These are phyloP conservation scores for Loriculus beryllinus DNA, from an alignment of 2,797 vertebrate species.

Conservation along the genomic window DNA sequence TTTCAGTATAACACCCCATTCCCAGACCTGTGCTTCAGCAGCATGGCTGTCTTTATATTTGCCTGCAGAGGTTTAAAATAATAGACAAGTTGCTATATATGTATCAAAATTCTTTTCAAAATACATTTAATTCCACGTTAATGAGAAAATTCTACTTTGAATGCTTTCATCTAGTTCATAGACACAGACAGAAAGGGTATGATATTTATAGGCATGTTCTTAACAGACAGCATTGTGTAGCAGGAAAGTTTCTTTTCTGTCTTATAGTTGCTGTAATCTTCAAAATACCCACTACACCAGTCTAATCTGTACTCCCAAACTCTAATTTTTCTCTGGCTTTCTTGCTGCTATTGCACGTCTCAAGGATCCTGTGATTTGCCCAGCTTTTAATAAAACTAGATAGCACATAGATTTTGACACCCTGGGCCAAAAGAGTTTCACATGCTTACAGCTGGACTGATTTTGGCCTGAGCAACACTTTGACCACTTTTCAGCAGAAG, in stretches of 20 bases:
- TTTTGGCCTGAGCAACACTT: slow-evolving; percentile 2
- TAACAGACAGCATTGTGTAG: background rate
- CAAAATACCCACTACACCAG: background rate
- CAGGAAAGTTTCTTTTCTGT: background rate
- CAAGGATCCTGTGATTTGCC: background rate
- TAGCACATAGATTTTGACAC: background rate
- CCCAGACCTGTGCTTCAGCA: background rate
- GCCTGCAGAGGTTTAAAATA: slow-evolving; percentile 6
- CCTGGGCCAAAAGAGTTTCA: background rate
- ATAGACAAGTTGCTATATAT: background rate
- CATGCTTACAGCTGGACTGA: background rate
- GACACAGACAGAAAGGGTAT: background rate
- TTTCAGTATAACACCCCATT: background rate
- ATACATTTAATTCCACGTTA: background rate
- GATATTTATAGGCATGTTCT: background rate
- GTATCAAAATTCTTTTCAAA: background rate
- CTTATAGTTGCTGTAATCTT: background rate
- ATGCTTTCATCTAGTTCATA: background rate
- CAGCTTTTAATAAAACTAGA: background rate
- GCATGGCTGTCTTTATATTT: background rate
- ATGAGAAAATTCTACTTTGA: background rate
- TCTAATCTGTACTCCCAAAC: background rate
- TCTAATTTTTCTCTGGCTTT: background rate
- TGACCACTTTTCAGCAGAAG: slow-evolving; percentile 9
- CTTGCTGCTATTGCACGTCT: background rate